Evolutionary conservation across 2,797 vertebrate genomes (phyloP).

Genomic region (Lacerta bilineata): DNA sequence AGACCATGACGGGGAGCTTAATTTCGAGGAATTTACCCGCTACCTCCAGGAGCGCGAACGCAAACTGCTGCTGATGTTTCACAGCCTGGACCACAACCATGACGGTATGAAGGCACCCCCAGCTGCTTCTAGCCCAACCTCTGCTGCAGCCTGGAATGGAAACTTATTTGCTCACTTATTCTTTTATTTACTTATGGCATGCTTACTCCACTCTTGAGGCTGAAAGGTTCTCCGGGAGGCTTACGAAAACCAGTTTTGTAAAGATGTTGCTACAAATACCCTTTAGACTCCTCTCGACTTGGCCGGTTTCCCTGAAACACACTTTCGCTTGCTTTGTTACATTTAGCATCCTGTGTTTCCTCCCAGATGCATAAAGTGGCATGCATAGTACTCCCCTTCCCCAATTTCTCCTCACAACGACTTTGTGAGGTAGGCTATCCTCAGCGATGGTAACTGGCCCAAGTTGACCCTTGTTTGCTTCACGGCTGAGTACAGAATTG

Average conservation of each 20-base stretch:
- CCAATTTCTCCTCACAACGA: background rate
- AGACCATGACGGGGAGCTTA: conserved; percentile 83
- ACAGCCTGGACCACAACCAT: conserved; percentile 86
- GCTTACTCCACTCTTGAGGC: background rate
- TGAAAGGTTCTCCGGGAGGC: no score
- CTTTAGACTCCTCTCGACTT: no score
- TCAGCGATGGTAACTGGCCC: background rate
- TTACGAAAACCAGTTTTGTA: no score
- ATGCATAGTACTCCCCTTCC: no score
- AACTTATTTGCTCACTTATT: background rate
- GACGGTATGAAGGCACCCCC: conserved; percentile 79
- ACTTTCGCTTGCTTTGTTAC: no score
- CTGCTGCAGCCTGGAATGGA: background rate
- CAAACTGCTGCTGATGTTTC: conserved; percentile 86
- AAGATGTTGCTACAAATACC: no score
- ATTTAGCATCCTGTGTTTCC: no score
- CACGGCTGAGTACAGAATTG: background rate
- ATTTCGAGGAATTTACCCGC: conserved; percentile 87
- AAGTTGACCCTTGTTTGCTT: background rate
- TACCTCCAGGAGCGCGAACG: conserved; percentile 87
- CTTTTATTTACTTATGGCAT: background rate
- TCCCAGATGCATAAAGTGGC: no score
- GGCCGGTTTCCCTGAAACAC: no score
- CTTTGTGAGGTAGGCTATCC: background rate
- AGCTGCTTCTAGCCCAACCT: background rate